Base-by-base conservation (phyloP, 2,888 invertebrate species). In the Phytoseiulus persimilis region DNA sequence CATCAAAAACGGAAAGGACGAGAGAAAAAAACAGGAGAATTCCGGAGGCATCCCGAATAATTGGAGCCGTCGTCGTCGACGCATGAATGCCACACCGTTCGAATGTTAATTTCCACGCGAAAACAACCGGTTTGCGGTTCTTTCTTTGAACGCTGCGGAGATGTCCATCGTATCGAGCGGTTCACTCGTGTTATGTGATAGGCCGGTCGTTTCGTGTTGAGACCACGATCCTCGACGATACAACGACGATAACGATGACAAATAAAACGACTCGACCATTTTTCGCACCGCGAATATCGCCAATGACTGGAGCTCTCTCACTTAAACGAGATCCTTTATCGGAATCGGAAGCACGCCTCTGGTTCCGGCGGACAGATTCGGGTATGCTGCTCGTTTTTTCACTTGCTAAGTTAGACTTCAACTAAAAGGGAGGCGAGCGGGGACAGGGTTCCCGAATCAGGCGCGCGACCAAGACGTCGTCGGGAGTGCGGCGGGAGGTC, bases 51-150 rank as follows among this genome's bases (percentile, higher is more conserved):
- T 65, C 14, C 65, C 65, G 18, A 65, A 65, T 28, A 28, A 65
- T 65, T 28, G 65, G 65, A 65, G 18, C 28, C 23, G 65, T 65
- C 65, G 14, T 28, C 65, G 65, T 11, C 65, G 65, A 23, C 65
- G 65, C 65, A 28, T 65, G 65, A 65, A 65, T 65, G 65, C 65
- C 65, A 65, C 65, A 65, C 65, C 65, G 65, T 65, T 65, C 5
- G 65, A 65, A 65, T 28, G 65, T 28, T 65, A 65, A 23, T 23
- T 65, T 65, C 65, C 65, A 23, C 65, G 65, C 65, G 65, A 28
- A 65, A 65, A 65, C 65, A 65, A 65, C 65, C 65, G 65, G 65
- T 65, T 65, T 65, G 65, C 65, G 65, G 65, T 65, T 65, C 65
- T 65, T 14, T 28, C 65, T 65, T 65, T 65, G 65, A 65, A 65